These are phyloP conservation scores for Cryptomyrus ogoouensis DNA, from an alignment of 2,113 vertebrate species.

Conservation along the genomic window DNA sequence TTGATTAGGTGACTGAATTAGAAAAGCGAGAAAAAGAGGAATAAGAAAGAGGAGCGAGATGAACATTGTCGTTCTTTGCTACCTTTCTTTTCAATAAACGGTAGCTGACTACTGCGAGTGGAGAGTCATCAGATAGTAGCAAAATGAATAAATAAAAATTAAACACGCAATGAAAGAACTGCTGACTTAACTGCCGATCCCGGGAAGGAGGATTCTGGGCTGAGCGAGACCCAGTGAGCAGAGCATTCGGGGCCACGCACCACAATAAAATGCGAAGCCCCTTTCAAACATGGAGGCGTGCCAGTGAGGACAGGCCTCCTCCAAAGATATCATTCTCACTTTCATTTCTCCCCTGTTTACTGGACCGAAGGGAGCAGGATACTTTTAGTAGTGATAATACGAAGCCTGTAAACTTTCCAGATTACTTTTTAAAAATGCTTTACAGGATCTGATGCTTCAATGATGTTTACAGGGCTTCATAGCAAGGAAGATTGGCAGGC, in stretches of 20 bases:
- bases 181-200: constrained; percentile 33
- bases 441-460: constrained; percentile 63
- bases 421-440: constrained; percentile 68
- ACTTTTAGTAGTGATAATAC: constrained; percentile 35
- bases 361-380: constrained; percentile 20
- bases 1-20: constrained; percentile 41
- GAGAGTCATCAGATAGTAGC: constrained; percentile 34
- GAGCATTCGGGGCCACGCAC: not conserved
- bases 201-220: not conserved
- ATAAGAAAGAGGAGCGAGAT: constrained; percentile 7
- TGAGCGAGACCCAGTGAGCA: not conserved
- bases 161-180: constrained; percentile 21
- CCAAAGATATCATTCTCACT: not conserved
- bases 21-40: not conserved
- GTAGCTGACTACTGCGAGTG: constrained; percentile 26
- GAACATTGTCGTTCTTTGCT: constrained; percentile 39
- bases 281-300: not conserved
- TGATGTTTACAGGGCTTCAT: constrained; percentile 65
- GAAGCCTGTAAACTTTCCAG: constrained; percentile 54
- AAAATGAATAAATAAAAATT: constrained; percentile 6
- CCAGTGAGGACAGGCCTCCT: not conserved
- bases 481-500: constrained; percentile 43
- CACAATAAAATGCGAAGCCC: not conserved
- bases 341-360: constrained; percentile 22
- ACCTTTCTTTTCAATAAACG: constrained; percentile 38